A percentile compares a stretch with the other conserved stretches of the same genome.
phyloP scores from a whole-genome alignment of 2,797 vertebrate genomes.

The Bryconaethiops microstoma region DNA sequence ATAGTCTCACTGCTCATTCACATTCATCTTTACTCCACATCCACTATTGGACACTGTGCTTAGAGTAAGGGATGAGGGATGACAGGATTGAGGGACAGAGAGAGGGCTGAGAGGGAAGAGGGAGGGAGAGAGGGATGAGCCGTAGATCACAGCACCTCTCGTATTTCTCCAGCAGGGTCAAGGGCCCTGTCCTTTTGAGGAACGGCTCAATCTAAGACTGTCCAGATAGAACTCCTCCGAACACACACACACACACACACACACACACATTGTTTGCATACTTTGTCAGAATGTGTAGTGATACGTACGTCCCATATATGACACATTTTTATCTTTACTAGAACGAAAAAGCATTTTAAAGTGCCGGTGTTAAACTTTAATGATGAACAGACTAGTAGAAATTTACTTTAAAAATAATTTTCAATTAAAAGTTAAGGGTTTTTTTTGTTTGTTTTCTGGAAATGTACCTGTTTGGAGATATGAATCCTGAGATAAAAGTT shows the following conservation, averaged over 20 bases:
- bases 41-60: conserved; percentile 62
- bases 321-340: too few species aligned
- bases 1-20: conserved; percentile 65
- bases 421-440: too few species aligned
- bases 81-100: conserved; percentile 3
- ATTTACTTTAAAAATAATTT: too few species aligned
- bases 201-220: conserved; percentile 50
- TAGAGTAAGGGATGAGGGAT: conserved; percentile 58
- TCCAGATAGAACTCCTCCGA: conserved; percentile 54
- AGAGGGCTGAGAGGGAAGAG: conserved; percentile 30
- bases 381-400: too few species aligned
- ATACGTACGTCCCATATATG: too few species aligned
- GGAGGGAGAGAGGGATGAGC: conserved; percentile 52
- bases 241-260: conserved; percentile 2
- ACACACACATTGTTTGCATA: background rate
- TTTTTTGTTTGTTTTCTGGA: too few species aligned
- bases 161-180: conserved; percentile 60
- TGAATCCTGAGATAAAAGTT: too few species aligned
- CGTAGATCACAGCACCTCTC: conserved; percentile 62
- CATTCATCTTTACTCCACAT: conserved; percentile 68
- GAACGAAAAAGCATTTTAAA: too few species aligned
- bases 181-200: conserved; percentile 61
- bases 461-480: too few species aligned
- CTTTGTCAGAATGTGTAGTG: too few species aligned
- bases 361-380: too few species aligned